Evolutionary conservation across 1,140 invertebrate genomes (phyloP).

Genomic region (Diprion similis): DNA sequence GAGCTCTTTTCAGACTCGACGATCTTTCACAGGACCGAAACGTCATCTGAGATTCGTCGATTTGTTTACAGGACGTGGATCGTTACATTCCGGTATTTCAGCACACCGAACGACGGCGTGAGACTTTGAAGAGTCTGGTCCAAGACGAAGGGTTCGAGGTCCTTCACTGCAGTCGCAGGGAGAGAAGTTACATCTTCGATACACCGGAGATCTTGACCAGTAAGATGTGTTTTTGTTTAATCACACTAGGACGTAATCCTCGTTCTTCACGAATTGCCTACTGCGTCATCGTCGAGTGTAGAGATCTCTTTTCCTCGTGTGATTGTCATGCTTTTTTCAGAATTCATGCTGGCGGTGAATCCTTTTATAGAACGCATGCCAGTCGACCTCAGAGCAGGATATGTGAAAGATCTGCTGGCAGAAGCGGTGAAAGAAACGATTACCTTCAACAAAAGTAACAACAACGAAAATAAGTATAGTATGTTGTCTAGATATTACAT

Average conservation of each 20-base stretch:
- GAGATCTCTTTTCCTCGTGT: background rate
- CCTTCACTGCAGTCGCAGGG: conserved; percentile 68
- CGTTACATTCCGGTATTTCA: conserved; percentile 73
- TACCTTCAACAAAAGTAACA: conserved; percentile 39
- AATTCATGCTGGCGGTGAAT: conserved; percentile 75
- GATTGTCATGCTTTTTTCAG: conserved; percentile 57
- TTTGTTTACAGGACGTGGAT: conserved; percentile 61
- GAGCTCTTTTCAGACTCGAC: background rate
- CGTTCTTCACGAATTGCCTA: background rate
- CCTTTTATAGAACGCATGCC: conserved; percentile 77
- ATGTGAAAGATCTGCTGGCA: conserved; percentile 56
- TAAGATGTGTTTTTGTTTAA: conserved; percentile 3
- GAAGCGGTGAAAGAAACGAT: conserved; percentile 50
- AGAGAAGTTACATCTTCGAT: conserved; percentile 70
- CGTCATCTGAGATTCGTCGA: conserved; percentile 44
- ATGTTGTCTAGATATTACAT: conserved; percentile 53
- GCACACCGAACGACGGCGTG: conserved; percentile 55
- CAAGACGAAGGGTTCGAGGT: conserved; percentile 72
- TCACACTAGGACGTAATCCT: background rate
- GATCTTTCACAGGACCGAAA: conserved; percentile 35
- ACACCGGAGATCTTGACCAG: conserved; percentile 58
- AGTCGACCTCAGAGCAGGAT: conserved; percentile 67
- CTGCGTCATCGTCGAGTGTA: background rate
- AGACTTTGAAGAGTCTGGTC: conserved; percentile 68
- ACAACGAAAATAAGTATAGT: conserved; percentile 41